Conservation (phyloP, 1,140 invertebrate species). For the Drosophila punjabiensis region DNA sequence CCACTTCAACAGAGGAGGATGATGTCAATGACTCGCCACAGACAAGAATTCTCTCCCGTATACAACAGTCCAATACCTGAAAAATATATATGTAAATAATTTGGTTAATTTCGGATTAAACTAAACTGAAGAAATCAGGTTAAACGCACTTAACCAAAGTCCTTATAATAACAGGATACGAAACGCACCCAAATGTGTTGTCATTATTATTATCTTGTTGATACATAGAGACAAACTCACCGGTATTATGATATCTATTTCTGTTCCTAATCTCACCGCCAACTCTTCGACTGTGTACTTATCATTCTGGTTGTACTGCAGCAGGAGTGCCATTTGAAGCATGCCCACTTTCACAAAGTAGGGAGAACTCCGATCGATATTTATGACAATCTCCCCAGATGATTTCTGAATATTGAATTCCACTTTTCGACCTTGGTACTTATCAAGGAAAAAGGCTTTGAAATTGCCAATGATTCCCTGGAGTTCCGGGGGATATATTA, state of each 20-base stretch:
- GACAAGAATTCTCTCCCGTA: not conserved
- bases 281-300: not conserved
- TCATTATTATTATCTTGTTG: not conserved
- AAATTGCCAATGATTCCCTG: not conserved
- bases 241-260: not conserved
- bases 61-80: conserved; percentile 1
- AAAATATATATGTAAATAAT: not conserved
- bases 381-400: conserved; percentile 5
- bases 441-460: not conserved
- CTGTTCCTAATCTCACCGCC: not conserved
- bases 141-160: not conserved
- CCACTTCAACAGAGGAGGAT: not conserved
- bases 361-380: not conserved
- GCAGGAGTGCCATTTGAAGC: conserved; percentile 29
- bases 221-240: conserved; percentile 2
- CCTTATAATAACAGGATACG: not conserved
- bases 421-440: not conserved
- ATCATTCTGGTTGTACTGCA: conserved; percentile 24
- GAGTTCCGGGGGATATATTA: conserved; percentile 17
- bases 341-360: not conserved
- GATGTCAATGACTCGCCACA: not conserved
- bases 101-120: not conserved
- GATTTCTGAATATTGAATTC: not conserved
- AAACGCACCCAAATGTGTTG: not conserved
- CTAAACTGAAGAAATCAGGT: not conserved